Evolutionary conservation across 1,140 invertebrate species (phyloP), one percentile per base, ranked within the genome.

Genomic region (Drosophila willistoni): DNA sequence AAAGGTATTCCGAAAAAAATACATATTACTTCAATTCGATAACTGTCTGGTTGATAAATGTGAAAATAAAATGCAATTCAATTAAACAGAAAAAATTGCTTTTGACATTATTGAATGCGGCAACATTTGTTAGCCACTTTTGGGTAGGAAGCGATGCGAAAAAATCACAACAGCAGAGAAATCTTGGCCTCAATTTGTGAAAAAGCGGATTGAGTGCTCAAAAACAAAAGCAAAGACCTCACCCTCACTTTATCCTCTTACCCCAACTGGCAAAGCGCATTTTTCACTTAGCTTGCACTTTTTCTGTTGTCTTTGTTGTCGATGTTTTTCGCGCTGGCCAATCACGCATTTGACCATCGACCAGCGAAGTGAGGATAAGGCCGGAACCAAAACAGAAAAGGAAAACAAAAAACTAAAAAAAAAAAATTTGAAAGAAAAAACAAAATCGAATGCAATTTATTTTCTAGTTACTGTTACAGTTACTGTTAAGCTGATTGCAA

Each of bases 381-480:
- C 75, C 29, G 36, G 57, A 64, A 73, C 59, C 39, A 64, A 34
- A 39, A 44, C 14, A 59, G 1, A 56, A 36, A 14, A 19, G 2
- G 3, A 13, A 13, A 39, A 39, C 9, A n/a, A 3, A 39, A 39
- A 33, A 36, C 13, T 13, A 14, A 25, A 42, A 42, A 64, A 59
- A 62, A 65, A 47, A 36, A 57, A 36, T 29, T 34, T 25, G 29
- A 25, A 55, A 44, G 25, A 39, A 67, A 61, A 54, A 67, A 86
- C 76, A 71, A 87, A 86, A 86, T 86, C 83, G 83, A 86, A 86
- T 86, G 83, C 83, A 86, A 86, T 86, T 86, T 86, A 86, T 86
- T 86, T 86, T 86, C 83, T 86, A 86, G 83, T 86, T 86, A 86
- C 83, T 77, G 83, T 86, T 86, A 86, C 87, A 86, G 83, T 86